Conservation (phyloP, 2,113 vertebrate species). For the Dicerorhinus sumatrensis region DNA sequence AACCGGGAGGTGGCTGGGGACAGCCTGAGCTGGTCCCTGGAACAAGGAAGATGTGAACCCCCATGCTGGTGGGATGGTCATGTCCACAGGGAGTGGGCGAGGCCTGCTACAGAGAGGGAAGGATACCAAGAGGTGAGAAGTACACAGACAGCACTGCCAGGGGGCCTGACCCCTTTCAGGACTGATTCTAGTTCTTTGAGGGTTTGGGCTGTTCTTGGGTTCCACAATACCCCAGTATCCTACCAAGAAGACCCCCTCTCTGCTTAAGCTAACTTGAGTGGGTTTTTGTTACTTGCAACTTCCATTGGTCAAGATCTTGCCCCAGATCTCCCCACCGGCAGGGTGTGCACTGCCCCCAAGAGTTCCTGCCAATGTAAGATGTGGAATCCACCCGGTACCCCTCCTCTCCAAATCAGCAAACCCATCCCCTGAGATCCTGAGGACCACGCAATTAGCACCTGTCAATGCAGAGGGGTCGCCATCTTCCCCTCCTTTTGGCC, state of each 20-base stretch:
- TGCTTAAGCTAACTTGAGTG: background rate
- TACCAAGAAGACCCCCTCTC: background rate
- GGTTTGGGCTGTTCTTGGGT: background rate
- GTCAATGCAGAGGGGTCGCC: no score
- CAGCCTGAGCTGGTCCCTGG: background rate
- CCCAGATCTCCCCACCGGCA: background rate
- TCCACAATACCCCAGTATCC: background rate
- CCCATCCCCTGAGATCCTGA: background rate
- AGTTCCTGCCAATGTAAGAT: background rate
- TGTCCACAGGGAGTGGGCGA: background rate
- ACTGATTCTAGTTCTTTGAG: background rate
- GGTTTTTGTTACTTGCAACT: background rate
- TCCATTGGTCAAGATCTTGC: background rate
- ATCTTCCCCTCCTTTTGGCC: background rate
- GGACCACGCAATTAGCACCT: accelerated
- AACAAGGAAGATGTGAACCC: no score
- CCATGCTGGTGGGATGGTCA: background rate
- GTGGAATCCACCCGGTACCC: no score
- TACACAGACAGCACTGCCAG: accelerated
- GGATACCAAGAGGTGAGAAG: background rate
- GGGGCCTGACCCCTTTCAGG: background rate
- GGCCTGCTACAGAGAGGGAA: background rate
- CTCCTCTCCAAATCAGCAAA: background rate
- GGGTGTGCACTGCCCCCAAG: background rate
- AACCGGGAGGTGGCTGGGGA: background rate